phyloP scores from a whole-genome alignment of 1,140 invertebrate genomes.

The Chelonus insularis region DNA sequence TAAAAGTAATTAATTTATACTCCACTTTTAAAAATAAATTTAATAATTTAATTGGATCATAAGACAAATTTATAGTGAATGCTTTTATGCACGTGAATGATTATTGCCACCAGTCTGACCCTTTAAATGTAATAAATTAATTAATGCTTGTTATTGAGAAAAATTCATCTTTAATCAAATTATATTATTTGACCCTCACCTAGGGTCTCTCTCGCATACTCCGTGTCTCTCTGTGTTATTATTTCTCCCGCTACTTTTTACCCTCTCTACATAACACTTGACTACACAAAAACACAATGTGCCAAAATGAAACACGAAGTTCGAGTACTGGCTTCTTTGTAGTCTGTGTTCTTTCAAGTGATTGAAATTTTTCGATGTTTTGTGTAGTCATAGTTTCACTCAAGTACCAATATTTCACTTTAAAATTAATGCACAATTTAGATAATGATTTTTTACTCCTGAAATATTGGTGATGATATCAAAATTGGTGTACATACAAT shows the following conservation, averaged over 20 bases:
- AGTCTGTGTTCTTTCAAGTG: neutral
- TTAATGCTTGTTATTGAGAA: conserved; percentile 50
- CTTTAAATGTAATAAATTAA: conserved; percentile 46
- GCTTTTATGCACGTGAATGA: neutral
- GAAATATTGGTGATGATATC: too few relatives aligned
- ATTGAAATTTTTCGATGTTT: too few relatives aligned
- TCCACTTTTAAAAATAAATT: neutral
- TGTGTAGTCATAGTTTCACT: too few relatives aligned
- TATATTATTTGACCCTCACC: conserved; percentile 42
- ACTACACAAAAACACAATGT: too few relatives aligned
- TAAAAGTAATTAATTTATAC: neutral
- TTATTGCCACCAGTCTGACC: conserved; percentile 15
- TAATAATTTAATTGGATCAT: neutral
- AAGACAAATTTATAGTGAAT: neutral
- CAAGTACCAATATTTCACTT: too few relatives aligned
- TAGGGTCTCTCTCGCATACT: neutral
- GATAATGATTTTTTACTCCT: too few relatives aligned
- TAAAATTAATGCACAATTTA: too few relatives aligned
- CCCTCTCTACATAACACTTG: too few relatives aligned
- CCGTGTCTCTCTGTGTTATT: neutral
- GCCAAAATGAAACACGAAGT: neutral
- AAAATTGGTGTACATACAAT: too few relatives aligned
- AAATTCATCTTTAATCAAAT: conserved; percentile 52
- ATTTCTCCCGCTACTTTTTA: neutral
- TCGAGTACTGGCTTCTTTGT: neutral